These are phyloP conservation scores for Sylvilagus floridanus DNA, from an alignment of 2,797 vertebrate species.

Conservation along the genomic window DNA sequence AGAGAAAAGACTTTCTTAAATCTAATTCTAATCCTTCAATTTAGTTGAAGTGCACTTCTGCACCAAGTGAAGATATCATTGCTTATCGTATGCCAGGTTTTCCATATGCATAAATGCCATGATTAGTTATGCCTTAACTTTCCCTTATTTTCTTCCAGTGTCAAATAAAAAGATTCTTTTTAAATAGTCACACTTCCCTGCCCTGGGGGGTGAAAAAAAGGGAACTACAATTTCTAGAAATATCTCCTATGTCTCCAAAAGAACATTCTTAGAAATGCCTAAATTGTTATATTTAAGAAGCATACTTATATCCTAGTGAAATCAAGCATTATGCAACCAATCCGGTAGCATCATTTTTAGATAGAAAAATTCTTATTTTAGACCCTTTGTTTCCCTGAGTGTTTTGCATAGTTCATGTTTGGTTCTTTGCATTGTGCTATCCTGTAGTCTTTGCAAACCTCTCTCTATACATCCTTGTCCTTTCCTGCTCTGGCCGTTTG, in stretches of 20 bases:
- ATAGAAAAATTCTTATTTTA: neutral
- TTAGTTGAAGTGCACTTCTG: constrained; percentile 22
- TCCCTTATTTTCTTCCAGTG: neutral
- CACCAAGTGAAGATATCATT: neutral
- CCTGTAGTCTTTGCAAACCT: neutral
- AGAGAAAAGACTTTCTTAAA: neutral
- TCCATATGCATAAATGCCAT: neutral
- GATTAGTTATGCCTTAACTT: neutral
- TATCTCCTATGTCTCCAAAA: neutral
- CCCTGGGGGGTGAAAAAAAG: neutral
- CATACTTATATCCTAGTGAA: neutral
- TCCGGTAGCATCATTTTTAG: neutral
- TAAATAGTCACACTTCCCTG: neutral
- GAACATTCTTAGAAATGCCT: neutral
- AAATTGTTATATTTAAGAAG: constrained; percentile 21
- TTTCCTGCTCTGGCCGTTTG: neutral
- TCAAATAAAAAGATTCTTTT: neutral
- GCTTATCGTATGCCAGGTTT: neutral
- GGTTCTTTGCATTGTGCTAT: neutral
- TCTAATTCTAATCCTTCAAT: neutral
- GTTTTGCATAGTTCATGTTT: neutral
- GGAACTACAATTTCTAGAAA: constrained; percentile 46
- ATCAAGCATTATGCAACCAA: neutral
- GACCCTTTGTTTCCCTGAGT: neutral
- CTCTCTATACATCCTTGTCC: neutral